Evolutionary conservation across 2,888 invertebrate species (phyloP).

Genomic region (Leucophenga maculata): DNA sequence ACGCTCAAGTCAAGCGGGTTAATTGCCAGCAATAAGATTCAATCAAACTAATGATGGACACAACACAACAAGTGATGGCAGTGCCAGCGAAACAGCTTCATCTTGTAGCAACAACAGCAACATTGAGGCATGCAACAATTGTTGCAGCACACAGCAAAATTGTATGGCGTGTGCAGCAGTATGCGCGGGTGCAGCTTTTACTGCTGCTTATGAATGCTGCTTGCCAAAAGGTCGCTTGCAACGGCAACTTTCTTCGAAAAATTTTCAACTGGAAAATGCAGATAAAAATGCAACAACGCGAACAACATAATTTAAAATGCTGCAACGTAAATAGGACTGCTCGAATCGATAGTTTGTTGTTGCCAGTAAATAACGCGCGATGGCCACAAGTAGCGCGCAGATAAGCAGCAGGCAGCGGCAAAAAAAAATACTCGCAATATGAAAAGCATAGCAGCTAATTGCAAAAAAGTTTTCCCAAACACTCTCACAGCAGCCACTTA

Average conservation of each 20-base stretch:
- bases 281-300: slow-evolving; percentile 42
- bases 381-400: slow-evolving; percentile 16
- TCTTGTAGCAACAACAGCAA: not conserved
- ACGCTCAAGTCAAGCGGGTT: slow-evolving; percentile 45
- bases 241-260: slow-evolving; percentile 23
- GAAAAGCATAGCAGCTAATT: slow-evolving; percentile 1
- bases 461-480: not conserved
- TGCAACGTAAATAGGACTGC: slow-evolving; percentile 40
- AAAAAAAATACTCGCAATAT: not conserved
- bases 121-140: not conserved
- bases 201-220: slow-evolving; percentile 7
- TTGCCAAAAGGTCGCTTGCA: slow-evolving; percentile 19
- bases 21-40: slow-evolving; percentile 64
- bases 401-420: not conserved
- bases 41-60: slow-evolving; percentile 62
- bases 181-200: not conserved
- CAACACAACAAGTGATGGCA: slow-evolving; percentile 28
- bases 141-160: not conserved
- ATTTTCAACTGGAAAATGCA: not conserved
- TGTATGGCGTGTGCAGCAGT: not conserved
- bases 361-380: slow-evolving; percentile 17
- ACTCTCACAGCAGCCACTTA: not conserved
- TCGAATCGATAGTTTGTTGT: slow-evolving; percentile 27
- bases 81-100: not conserved
- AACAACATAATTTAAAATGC: slow-evolving; percentile 41